A percentile compares a stretch with the other conserved stretches of the same genome.
phyloP scores from a whole-genome alignment of 2,888 invertebrate genomes.

The Apodemia mormo region DNA sequence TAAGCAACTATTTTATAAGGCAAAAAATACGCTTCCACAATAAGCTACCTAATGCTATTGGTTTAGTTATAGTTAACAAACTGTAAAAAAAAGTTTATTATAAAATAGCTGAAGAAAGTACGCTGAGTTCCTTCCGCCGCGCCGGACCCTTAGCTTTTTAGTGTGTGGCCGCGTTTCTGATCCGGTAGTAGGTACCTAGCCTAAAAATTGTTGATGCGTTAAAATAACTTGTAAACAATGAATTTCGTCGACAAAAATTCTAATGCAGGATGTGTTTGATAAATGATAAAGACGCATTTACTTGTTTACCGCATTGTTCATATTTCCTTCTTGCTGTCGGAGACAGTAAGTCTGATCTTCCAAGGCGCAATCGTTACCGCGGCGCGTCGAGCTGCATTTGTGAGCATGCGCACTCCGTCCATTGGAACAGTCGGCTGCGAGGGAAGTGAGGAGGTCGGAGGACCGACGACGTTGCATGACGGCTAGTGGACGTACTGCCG shows the following conservation, averaged over 20 bases:
- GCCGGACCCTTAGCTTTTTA: too few species aligned
- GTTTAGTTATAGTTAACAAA: too few species aligned
- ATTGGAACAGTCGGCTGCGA: conserved; percentile 54
- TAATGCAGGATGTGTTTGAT: conserved; percentile 21
- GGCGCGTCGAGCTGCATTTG: conserved; percentile 74
- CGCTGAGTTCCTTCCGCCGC: too few species aligned
- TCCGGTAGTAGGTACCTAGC: too few species aligned
- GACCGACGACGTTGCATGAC: conserved; percentile 60
- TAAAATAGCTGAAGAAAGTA: too few species aligned
- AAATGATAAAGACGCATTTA: conserved; percentile 49
- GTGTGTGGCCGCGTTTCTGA: too few species aligned
- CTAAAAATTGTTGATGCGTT: too few species aligned
- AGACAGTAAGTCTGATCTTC: conserved; percentile 76
- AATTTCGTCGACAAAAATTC: background rate
- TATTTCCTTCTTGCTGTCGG: conserved; percentile 68
- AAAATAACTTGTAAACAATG: background rate
- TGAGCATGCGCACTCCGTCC: conserved; percentile 70
- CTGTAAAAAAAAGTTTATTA: too few species aligned
- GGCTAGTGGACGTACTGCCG: conserved; percentile 58
- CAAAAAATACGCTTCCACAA: too few species aligned
- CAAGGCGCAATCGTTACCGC: conserved; percentile 71
- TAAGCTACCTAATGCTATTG: too few species aligned
- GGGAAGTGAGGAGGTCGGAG: conserved; percentile 69
- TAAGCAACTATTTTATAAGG: too few species aligned
- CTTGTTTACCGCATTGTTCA: conserved; percentile 62